Evolutionary conservation across 2,797 vertebrate species (phyloP).

Genomic region (Anguilla obscura): DNA sequence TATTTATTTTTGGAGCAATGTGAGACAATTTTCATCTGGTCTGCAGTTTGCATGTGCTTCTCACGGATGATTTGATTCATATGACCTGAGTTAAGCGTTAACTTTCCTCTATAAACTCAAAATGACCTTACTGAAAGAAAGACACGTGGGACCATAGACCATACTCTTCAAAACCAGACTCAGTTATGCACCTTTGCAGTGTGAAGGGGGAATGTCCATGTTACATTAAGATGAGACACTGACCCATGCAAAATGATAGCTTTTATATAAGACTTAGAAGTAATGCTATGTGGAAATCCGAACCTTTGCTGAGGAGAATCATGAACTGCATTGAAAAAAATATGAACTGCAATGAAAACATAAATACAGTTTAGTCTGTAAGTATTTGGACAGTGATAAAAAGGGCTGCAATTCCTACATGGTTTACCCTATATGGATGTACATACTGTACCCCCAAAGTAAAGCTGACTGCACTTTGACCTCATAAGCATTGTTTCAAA

Average conservation of each 20-base stretch:
- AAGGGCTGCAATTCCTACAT: neutral
- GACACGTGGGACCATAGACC: neutral
- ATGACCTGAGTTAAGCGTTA: neutral
- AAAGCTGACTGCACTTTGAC: neutral
- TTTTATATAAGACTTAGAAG: neutral
- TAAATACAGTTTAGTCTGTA: neutral
- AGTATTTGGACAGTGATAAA: neutral
- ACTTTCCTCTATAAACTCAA: neutral
- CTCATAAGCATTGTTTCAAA: too few relatives aligned
- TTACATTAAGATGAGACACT: neutral
- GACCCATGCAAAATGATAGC: neutral
- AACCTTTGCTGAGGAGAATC: neutral
- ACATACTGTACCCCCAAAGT: too few relatives aligned
- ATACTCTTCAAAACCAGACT: neutral
- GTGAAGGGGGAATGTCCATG: neutral
- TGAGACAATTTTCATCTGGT: neutral
- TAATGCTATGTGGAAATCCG: neutral
- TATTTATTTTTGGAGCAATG: conserved; percentile 3
- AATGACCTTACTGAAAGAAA: conserved; percentile 7
- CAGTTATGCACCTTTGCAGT: neutral
- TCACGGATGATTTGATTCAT: neutral
- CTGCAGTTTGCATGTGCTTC: neutral
- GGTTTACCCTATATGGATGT: too few relatives aligned
- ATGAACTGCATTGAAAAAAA: neutral
- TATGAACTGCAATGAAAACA: neutral